Evolutionary conservation across 2,888 invertebrate genomes (phyloP), one percentile per base, ranked within the genome.

Genomic region (Plagodis pulveraria): DNA sequence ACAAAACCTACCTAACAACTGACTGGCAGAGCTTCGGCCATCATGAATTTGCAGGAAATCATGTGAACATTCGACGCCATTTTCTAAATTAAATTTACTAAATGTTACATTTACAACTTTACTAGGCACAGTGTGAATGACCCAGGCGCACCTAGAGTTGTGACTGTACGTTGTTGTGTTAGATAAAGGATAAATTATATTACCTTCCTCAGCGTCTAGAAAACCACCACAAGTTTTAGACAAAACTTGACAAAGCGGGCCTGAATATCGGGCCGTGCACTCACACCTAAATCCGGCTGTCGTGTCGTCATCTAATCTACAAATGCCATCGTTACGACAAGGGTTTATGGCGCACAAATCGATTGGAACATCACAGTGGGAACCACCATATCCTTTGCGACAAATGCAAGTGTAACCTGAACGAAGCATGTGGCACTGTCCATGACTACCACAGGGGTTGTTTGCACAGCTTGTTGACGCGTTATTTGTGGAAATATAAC

Each of bases 31-130:
- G 65, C 95, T 95, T 22, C 94, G 92, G 0, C 98, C 98, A 84
- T 98, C 98, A 76, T 98, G 96, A 56, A 98, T 95, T 95, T 98
- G 94, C 64, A 94, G 86, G 75, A 94, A 97, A 79, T 97, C 97
- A 67, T 93, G 95, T 45, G 87, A 83, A 76, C 97, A 97, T 47
- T 95, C 94, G 0, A 83, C 77, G n/a, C 90, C 84, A 0, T 84
- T 97, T 68, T 97, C 97, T 67, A 98, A 73, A 73, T 96, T 93
- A 78, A 98, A 98, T 71, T 93, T 93, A 8, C 93, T 94, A 82
- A 98, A 98, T 0, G 96, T 97, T 0, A 98, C 90, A 77, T 96
- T 96, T 32, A 98, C 81, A 7, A 98, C 96, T 91, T 96, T 93
- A 36, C 93, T 89, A 51, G 94, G 93, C 0, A 43, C 94, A 0